Conservation (phyloP, 2,113 vertebrate genomes). For the Cacatua alba region DNA sequence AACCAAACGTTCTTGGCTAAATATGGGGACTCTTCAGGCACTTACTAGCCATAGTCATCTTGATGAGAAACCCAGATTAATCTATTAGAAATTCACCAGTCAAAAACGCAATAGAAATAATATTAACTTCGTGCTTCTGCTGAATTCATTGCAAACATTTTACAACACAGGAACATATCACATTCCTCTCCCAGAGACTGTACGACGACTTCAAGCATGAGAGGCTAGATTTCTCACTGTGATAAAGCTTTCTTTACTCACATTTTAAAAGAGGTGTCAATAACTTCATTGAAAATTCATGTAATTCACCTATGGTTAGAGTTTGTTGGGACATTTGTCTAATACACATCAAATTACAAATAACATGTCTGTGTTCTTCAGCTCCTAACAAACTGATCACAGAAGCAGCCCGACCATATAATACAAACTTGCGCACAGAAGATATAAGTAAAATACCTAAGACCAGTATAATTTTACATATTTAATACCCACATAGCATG, state of each 20-base stretch:
- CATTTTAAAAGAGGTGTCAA: neutral
- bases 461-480: neutral
- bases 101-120: neutral
- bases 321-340: neutral
- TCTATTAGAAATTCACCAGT: neutral
- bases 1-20: neutral
- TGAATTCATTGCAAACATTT: neutral
- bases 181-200: neutral
- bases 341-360: neutral
- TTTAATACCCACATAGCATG: neutral
- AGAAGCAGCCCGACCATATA: neutral
- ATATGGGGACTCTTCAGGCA: neutral
- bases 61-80: neutral
- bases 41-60: neutral
- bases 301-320: neutral
- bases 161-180: neutral
- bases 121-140: neutral
- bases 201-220: neutral
- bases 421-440: neutral
- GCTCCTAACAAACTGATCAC: neutral
- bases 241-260: neutral
- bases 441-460: neutral
- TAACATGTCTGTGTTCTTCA: neutral
- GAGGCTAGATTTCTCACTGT: neutral
- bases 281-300: neutral